These are phyloP conservation scores for Notarius lentiginosus DNA, from an alignment of 2,113 vertebrate species.

Conservation along the genomic window DNA sequence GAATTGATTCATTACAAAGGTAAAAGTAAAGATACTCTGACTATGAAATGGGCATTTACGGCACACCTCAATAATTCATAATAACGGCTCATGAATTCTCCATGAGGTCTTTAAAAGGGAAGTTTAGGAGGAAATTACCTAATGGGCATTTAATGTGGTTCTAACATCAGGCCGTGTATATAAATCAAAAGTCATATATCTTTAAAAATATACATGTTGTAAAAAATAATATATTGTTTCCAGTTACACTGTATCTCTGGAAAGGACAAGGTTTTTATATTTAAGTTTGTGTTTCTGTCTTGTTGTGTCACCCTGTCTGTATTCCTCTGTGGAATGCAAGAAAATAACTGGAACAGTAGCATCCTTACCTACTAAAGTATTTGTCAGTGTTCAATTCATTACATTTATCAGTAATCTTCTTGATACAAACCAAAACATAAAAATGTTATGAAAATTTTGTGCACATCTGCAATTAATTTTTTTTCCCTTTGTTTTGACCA, in stretches of 20 bases:
- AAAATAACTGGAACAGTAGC: neutral
- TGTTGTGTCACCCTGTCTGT: neutral
- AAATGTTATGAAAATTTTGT: too few relatives aligned
- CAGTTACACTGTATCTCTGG: neutral
- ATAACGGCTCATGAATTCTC: constrained; percentile 43
- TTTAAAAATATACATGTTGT: neutral
- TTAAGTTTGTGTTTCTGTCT: neutral
- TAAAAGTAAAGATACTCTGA: constrained; percentile 39
- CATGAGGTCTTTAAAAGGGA: constrained; percentile 44
- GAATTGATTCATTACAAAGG: constrained; percentile 48
- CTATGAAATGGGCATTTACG: constrained; percentile 44
- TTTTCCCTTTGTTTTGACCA: too few relatives aligned
- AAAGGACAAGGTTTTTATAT: neutral
- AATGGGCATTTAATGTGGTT: constrained; percentile 46
- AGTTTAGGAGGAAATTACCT: constrained; percentile 46
- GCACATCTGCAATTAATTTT: too few relatives aligned
- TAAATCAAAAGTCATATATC: neutral
- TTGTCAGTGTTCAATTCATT: neutral
- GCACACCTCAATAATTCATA: constrained; percentile 50
- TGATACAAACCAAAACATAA: too few relatives aligned
- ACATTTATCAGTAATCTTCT: neutral
- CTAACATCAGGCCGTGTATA: constrained; percentile 17
- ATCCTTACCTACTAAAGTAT: neutral
- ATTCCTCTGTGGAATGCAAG: neutral
- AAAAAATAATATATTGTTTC: neutral